A percentile compares a stretch with the other conserved stretches of the same genome.
phyloP scores from a whole-genome alignment of 2,113 vertebrate genomes.

The Bostrychus sinensis region DNA sequence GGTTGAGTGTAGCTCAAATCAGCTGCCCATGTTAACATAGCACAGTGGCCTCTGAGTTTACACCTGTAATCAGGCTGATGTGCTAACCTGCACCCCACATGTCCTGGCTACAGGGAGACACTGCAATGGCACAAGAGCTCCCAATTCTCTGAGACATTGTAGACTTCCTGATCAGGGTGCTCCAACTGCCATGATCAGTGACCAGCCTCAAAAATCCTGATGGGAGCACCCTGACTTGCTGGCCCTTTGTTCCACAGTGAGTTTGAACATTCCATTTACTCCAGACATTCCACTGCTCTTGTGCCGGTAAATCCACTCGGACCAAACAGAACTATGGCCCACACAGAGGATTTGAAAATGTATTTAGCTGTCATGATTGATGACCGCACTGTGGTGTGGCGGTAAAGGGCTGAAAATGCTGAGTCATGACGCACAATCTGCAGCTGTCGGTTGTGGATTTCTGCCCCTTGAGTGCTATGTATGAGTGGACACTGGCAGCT shows the following conservation, averaged over 20 bases:
- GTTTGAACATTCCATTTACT: constrained; percentile 79
- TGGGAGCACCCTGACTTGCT: no score
- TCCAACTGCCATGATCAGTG: no score
- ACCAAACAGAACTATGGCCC: no score
- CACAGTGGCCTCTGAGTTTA: neutral
- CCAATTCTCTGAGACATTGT: constrained; percentile 2
- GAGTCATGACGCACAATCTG: no score
- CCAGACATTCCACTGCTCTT: constrained; percentile 75
- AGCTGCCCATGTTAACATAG: neutral
- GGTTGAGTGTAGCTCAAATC: neutral
- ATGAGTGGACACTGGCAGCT: neutral
- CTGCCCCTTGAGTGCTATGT: neutral
- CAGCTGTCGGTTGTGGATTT: neutral
- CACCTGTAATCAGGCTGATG: neutral
- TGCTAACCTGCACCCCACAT: neutral
- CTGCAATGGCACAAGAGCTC: constrained; percentile 41
- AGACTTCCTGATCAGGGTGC: constrained; percentile 1
- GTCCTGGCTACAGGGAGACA: constrained; percentile 11
- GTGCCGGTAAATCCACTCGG: constrained; percentile 29
- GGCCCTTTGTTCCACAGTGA: constrained; percentile 49
- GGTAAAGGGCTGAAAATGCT: constrained; percentile 2
- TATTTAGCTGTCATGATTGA: neutral
- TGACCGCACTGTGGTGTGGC: constrained; percentile 15
- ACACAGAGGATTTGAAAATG: neutral
- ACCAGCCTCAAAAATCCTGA: no score